Evolutionary conservation across 2,888 invertebrate species (phyloP).

Genomic region (Cyrtodaria siliqua): DNA sequence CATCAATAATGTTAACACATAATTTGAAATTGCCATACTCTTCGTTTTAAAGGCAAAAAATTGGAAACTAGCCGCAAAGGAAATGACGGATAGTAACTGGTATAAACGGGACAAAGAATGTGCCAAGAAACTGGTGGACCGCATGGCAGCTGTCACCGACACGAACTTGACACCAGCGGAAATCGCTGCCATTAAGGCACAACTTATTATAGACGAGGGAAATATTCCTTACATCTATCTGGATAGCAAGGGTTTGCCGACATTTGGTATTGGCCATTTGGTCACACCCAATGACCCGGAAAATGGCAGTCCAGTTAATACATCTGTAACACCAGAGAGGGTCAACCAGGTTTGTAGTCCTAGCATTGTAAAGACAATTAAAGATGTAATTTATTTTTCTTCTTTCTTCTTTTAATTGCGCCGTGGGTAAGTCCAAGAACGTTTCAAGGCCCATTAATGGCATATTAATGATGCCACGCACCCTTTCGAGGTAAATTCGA

Average conservation of each 20-base stretch:
- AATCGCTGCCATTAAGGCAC: neutral
- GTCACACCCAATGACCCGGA: slow-evolving; percentile 18
- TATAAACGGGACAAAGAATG: slow-evolving; percentile 18
- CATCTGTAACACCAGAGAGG: slow-evolving; percentile 7
- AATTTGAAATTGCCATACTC: too few relatives aligned
- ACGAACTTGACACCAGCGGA: too few relatives aligned
- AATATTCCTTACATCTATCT: slow-evolving; percentile 11
- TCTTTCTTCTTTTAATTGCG: too few relatives aligned
- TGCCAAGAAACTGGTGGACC: slow-evolving; percentile 14
- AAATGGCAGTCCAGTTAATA: slow-evolving; percentile 14
- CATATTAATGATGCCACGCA: too few relatives aligned
- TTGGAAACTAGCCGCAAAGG: slow-evolving; percentile 28
- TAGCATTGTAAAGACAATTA: too few relatives aligned
- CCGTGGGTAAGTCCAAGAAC: too few relatives aligned
- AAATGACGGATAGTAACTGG: slow-evolving; percentile 29
- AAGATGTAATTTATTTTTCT: too few relatives aligned
- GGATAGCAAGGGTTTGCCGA: slow-evolving; percentile 1
- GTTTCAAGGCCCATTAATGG: too few relatives aligned
- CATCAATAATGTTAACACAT: too few relatives aligned
- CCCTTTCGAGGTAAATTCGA: too few relatives aligned
- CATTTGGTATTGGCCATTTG: slow-evolving; percentile 39
- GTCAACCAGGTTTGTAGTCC: slow-evolving; percentile 7
- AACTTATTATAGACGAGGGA: slow-evolving; percentile 27
- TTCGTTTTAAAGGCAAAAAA: slow-evolving; percentile 22
- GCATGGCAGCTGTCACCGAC: too few relatives aligned